phyloP scores from a whole-genome alignment of 2,797 vertebrate species.

The Characodon lateralis region DNA sequence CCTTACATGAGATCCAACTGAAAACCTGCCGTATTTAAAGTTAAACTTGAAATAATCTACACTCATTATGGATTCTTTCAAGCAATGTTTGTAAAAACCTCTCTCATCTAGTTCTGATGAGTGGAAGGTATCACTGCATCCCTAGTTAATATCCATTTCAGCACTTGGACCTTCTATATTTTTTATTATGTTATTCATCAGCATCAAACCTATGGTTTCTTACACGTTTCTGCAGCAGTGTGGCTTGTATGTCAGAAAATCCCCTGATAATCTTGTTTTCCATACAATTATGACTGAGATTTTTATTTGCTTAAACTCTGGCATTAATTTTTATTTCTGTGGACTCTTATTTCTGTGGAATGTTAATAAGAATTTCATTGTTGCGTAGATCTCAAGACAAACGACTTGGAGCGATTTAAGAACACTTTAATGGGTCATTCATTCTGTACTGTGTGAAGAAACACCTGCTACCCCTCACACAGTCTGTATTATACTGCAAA shows the following conservation, averaged over 20 bases:
- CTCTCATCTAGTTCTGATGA: not conserved
- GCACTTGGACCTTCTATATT: no score
- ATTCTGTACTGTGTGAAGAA: conserved; percentile 1
- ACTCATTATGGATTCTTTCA: not conserved
- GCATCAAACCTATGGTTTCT: not conserved
- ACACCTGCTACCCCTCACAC: conserved; percentile 52
- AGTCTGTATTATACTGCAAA: not conserved
- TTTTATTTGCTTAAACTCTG: conserved; percentile 20
- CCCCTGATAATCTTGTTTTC: conserved; percentile 22
- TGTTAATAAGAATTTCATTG: conserved; percentile 2
- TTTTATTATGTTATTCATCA: not conserved
- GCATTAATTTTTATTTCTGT: conserved; percentile 7
- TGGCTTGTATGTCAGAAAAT: conserved; percentile 1
- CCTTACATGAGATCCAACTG: not conserved
- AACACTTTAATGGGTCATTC: conserved; percentile 10
- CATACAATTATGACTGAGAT: conserved; percentile 42
- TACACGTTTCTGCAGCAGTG: not conserved
- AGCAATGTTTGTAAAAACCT: not conserved
- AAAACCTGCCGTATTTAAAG: not conserved
- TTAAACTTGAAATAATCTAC: not conserved
- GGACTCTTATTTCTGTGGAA: conserved; percentile 17
- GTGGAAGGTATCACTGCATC: no score
- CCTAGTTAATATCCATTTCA: no score
- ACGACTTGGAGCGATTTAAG: conserved; percentile 9
- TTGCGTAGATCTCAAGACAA: conserved; percentile 13